These are phyloP conservation scores for Maniola jurtina DNA, from an alignment of 1,140 invertebrate genomes.

Conservation along the genomic window DNA sequence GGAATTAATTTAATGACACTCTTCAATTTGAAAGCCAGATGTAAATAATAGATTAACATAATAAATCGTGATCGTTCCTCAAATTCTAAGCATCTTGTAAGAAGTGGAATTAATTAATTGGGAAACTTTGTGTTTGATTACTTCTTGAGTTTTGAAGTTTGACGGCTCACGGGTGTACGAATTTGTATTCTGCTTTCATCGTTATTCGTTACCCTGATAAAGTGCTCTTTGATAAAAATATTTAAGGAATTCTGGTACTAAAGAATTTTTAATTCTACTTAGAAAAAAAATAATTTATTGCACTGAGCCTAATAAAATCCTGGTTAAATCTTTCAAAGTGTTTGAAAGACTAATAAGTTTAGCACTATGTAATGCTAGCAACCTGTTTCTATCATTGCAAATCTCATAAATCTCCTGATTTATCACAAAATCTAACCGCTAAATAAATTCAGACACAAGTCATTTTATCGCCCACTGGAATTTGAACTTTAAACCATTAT, in stretches of 20 bases:
- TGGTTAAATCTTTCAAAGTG: background rate
- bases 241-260: background rate
- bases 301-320: background rate
- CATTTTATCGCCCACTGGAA: background rate
- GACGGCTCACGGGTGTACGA: constrained; percentile 1
- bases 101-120: constrained; percentile 3
- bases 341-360: constrained; percentile 1
- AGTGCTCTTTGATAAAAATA: background rate
- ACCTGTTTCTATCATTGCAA: constrained; percentile 15
- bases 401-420: constrained; percentile 26
- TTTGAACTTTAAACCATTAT: constrained; percentile 12
- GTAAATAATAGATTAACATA: background rate
- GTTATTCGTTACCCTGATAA: background rate
- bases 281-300: too few relatives aligned
- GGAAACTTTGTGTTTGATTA: constrained; percentile 5
- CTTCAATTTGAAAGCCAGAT: too few relatives aligned
- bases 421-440: constrained; percentile 20
- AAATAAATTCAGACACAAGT: constrained; percentile 13
- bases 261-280: too few relatives aligned
- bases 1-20: too few relatives aligned
- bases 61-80: background rate
- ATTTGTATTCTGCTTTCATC: background rate
- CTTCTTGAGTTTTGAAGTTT: constrained; percentile 2
- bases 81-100: background rate
- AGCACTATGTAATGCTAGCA: background rate